A percentile compares a stretch with the other conserved stretches of the same genome.
phyloP scores from a whole-genome alignment of 2,888 invertebrate genomes.

The Spatulosminthurus flaviceps region DNA sequence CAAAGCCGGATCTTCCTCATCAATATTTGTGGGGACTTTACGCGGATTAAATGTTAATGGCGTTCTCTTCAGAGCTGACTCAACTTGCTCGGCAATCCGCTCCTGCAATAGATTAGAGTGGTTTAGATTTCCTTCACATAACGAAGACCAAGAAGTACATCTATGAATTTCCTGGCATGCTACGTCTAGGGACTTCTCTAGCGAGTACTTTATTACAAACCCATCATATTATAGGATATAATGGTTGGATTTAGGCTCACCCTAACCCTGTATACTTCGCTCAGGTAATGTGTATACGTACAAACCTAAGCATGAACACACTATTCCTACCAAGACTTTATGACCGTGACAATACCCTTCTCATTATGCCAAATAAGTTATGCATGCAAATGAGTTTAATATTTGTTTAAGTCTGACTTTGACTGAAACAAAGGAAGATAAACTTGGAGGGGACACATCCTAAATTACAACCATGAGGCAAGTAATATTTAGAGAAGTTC shows the following conservation, averaged over 20 bases:
- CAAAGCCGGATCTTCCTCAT: constrained; percentile 68
- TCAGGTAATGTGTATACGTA: too few relatives aligned
- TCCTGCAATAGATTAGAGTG: constrained; percentile 69
- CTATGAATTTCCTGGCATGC: neutral
- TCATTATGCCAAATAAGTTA: constrained; percentile 13
- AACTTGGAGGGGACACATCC: neutral
- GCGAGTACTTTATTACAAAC: neutral
- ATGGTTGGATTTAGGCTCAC: neutral
- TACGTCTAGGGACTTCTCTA: neutral
- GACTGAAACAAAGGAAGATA: neutral
- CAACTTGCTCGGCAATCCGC: constrained; percentile 78
- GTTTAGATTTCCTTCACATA: neutral
- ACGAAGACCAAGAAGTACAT: neutral
- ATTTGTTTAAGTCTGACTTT: neutral
- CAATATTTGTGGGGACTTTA: constrained; percentile 73
- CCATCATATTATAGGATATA: neutral
- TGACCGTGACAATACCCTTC: constrained; percentile 9
- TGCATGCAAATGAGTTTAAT: constrained; percentile 3
- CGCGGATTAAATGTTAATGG: constrained; percentile 77
- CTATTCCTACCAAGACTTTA: neutral
- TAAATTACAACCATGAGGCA: neutral
- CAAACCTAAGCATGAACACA: too few relatives aligned
- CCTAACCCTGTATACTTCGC: neutral
- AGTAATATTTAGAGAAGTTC: neutral
- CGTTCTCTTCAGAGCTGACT: constrained; percentile 76